Percentiles rank a stretch among this genome's conserved stretches.
phyloP scores from a whole-genome alignment of 2,888 invertebrate genomes.

The Stenotaenia linearis region DNA sequence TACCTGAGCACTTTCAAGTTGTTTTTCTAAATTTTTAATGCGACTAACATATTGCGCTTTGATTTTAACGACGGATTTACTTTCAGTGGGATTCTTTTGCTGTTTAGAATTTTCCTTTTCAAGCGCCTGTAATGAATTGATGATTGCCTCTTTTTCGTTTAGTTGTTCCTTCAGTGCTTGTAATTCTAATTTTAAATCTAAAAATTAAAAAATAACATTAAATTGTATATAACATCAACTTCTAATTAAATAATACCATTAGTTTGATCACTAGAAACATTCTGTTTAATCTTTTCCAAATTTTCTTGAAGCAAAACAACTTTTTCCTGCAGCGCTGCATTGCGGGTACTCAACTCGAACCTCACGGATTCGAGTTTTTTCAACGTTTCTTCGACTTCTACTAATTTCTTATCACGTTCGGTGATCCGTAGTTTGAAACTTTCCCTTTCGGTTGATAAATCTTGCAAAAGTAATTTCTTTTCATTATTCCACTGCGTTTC shows the following conservation, averaged over 20 bases:
- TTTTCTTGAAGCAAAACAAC: conserved; percentile 50
- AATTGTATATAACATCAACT: neutral
- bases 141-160: conserved; percentile 27
- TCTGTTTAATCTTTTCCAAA: conserved; percentile 34
- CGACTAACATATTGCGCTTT: conserved; percentile 57
- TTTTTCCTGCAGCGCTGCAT: conserved; percentile 49
- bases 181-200: conserved; percentile 46
- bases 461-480: conserved; percentile 54
- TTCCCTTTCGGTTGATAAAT: conserved; percentile 51
- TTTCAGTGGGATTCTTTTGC: conserved; percentile 60
- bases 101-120: neutral
- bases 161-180: conserved; percentile 51
- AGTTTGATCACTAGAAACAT: neutral
- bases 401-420: conserved; percentile 52
- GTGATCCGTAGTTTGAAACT: conserved; percentile 42
- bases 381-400: conserved; percentile 29
- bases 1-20: conserved; percentile 56
- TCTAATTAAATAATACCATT: neutral
- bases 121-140: neutral
- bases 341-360: conserved; percentile 43
- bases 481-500: conserved; percentile 56
- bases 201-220: neutral
- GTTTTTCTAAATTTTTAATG: conserved; percentile 48
- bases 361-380: conserved; percentile 41
- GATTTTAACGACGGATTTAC: conserved; percentile 70